phyloP scores from a whole-genome alignment of 2,113 vertebrate species.

The Megaceryle torquata region DNA sequence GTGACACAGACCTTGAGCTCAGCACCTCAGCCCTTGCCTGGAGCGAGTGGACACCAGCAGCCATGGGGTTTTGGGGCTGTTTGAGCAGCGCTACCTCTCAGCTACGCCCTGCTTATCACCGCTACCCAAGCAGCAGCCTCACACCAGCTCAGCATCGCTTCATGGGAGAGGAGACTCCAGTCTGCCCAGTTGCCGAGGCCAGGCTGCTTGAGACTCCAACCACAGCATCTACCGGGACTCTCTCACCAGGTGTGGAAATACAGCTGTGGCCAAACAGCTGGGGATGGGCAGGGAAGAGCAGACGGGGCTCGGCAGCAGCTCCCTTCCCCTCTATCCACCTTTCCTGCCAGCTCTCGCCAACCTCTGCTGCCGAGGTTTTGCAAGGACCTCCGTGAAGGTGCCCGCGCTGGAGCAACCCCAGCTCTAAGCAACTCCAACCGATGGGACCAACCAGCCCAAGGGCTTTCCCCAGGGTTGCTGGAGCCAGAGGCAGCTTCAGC shows the following conservation, averaged over 20 bases:
- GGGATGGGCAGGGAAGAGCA: not conserved
- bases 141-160: fast-evolving
- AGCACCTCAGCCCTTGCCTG: not conserved
- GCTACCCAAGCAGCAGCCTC: not conserved
- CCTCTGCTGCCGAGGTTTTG: fast-evolving
- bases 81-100: not conserved
- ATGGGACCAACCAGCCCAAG: fast-evolving
- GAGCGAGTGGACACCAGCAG: not conserved
- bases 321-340: not conserved
- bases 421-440: not conserved
- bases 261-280: not conserved
- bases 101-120: not conserved
- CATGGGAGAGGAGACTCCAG: not conserved
- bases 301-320: not conserved
- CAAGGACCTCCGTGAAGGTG: not conserved
- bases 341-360: not conserved
- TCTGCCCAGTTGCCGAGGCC: not conserved
- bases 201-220: not conserved
- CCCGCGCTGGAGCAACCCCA: not conserved
- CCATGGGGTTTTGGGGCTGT: fast-evolving
- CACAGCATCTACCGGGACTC: not conserved
- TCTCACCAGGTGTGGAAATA: not conserved
- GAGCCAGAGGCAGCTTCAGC: not conserved
- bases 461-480: not conserved
- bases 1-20: not conserved